Percentiles rank a stretch among this genome's conserved stretches.
These are phyloP conservation scores for Catharus minimus DNA, from an alignment of 2,113 vertebrate genomes.

Conservation along the genomic window DNA sequence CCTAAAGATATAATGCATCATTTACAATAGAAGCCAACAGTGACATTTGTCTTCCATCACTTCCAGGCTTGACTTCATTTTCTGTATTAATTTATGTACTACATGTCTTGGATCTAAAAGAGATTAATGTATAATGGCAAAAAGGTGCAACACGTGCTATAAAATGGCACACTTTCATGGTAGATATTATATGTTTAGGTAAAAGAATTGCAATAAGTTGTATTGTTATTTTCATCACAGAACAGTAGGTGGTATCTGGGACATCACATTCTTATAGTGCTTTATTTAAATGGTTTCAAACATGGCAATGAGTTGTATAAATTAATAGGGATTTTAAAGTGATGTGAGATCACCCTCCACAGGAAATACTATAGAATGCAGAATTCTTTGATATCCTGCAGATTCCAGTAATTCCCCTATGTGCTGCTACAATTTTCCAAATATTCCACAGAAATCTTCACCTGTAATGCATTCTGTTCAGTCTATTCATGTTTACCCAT, in stretches of 20 bases:
- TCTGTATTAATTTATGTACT: slow-evolving; percentile 29
- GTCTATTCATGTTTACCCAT: background rate
- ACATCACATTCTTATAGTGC: background rate
- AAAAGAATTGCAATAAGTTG: background rate
- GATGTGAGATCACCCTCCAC: slow-evolving; percentile 38
- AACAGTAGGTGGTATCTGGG: background rate
- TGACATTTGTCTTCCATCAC: slow-evolving; percentile 1
- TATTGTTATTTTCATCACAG: background rate
- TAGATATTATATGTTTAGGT: background rate
- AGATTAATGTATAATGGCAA: background rate
- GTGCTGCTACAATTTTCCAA: background rate
- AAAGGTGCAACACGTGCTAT: background rate
- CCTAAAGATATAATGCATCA: slow-evolving; percentile 49
- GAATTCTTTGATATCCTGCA: background rate
- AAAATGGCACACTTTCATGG: background rate
- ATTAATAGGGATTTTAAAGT: slow-evolving; percentile 12
- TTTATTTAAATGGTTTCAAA: slow-evolving; percentile 8
- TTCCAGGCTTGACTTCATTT: slow-evolving; percentile 18
- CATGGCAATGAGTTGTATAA: slow-evolving; percentile 23
- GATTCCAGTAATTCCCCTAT: background rate
- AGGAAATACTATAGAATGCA: slow-evolving; percentile 37
- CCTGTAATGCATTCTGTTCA: background rate
- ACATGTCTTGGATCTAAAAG: background rate
- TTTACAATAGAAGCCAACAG: slow-evolving; percentile 16
- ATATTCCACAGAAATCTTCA: background rate